phyloP scores from a whole-genome alignment of 2,113 vertebrate species.

The Ciconia boyciana region DNA sequence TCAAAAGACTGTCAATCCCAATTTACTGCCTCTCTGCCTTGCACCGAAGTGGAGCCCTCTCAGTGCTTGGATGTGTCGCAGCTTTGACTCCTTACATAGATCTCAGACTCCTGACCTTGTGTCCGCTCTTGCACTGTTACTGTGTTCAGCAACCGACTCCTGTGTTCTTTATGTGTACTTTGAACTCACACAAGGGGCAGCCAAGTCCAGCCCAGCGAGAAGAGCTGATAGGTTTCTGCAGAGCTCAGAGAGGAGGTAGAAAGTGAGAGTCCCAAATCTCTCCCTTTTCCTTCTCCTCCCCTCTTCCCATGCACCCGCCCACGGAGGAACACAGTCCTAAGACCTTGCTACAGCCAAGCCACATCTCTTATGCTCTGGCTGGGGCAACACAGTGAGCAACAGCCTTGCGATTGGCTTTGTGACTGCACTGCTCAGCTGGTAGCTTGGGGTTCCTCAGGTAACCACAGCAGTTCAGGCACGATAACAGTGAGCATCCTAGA shows the following conservation, averaged over 20 bases:
- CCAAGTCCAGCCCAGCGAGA: background rate
- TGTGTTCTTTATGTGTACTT: background rate
- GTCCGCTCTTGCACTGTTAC: background rate
- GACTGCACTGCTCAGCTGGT: rapidly evolving
- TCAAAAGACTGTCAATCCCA: background rate
- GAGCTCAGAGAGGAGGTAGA: background rate
- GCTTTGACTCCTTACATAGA: background rate
- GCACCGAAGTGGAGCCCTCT: background rate
- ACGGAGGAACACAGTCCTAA: background rate
- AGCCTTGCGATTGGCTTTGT: background rate
- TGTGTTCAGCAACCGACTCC: background rate
- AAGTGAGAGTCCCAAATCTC: background rate
- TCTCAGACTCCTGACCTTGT: background rate
- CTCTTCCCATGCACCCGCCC: background rate
- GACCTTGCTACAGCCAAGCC: background rate
- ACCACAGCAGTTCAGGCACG: background rate
- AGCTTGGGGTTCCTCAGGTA: background rate
- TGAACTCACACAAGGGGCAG: background rate
- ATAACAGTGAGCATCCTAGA: background rate
- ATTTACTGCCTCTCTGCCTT: background rate
- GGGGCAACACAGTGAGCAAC: background rate
- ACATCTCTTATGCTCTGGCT: background rate
- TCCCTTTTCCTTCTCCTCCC: background rate
- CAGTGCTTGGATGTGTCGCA: background rate
- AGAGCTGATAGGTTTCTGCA: background rate